Percentiles rank a stretch among this genome's conserved stretches.
phyloP scores from a whole-genome alignment of 2,113 vertebrate genomes.

The Labeo rohita region DNA sequence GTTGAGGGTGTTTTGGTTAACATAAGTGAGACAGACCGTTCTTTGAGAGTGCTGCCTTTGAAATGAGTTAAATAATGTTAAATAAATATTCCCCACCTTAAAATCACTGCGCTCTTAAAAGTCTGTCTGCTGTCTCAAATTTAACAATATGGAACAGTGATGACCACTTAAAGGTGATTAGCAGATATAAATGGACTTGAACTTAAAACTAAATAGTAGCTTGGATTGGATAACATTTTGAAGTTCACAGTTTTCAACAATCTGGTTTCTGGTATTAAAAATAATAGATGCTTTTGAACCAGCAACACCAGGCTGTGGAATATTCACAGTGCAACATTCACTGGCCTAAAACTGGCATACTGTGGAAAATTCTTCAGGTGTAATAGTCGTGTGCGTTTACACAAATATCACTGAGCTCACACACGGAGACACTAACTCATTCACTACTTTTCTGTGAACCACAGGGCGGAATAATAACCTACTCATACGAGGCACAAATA shows the following conservation, averaged over 20 bases:
- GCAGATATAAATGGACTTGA: neutral
- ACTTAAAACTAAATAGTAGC: neutral
- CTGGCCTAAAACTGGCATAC: slow-evolving; percentile 20
- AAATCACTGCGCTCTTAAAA: slow-evolving; percentile 63
- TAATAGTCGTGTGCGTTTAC: slow-evolving; percentile 62
- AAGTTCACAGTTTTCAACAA: neutral
- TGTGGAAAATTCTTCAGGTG: slow-evolving; percentile 31
- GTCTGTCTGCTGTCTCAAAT: neutral
- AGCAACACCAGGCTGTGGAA: neutral
- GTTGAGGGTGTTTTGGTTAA: slow-evolving; percentile 66
- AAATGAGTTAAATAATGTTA: slow-evolving; percentile 68
- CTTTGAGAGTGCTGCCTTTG: slow-evolving; percentile 73
- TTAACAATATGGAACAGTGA: neutral
- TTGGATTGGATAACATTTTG: neutral
- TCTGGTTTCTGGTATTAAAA: neutral
- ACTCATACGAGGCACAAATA: slow-evolving; percentile 72
- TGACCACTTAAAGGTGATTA: neutral
- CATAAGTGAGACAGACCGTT: slow-evolving; percentile 65
- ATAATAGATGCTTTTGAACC: neutral
- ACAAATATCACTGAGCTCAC: slow-evolving; percentile 69
- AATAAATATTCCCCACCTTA: slow-evolving; percentile 70
- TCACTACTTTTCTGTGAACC: slow-evolving; percentile 60
- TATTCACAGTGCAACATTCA: slow-evolving; percentile 54
- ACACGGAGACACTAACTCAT: slow-evolving; percentile 71
- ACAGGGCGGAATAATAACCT: slow-evolving; percentile 67